Evolutionary conservation across 2,888 invertebrate genomes (phyloP).

Genomic region (Metacarcinus magister): DNA sequence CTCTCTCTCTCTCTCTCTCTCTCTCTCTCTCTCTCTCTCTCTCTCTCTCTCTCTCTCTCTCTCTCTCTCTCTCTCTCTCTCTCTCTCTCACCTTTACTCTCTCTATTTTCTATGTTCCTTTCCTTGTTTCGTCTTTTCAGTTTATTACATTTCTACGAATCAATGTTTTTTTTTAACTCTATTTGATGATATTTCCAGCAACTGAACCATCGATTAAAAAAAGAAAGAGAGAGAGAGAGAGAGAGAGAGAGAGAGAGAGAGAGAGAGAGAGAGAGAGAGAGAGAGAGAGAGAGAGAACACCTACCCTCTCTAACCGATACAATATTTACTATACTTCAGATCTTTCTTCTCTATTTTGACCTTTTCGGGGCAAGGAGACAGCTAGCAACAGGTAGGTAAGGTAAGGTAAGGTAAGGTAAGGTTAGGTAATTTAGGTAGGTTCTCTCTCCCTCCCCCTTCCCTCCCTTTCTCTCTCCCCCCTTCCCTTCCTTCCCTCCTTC

Average conservation of each 20-base stretch:
- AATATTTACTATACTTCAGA: too few species aligned
- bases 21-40: background rate
- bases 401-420: too few species aligned
- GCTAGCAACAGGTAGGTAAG: too few species aligned
- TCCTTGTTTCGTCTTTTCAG: too few species aligned
- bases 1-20: slow-evolving; percentile 48
- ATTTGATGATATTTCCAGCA: background rate
- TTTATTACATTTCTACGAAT: too few species aligned
- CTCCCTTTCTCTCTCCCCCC: background rate
- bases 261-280: slow-evolving; percentile 48
- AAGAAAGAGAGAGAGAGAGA: slow-evolving; percentile 51
- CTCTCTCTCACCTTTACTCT: background rate
- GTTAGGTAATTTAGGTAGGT: too few species aligned
- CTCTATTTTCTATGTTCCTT: too few species aligned
- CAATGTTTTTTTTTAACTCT: too few species aligned
- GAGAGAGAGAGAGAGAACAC: background rate
- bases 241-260: slow-evolving; percentile 53
- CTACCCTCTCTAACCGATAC: too few species aligned
- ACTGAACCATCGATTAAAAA: background rate
- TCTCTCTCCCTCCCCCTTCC: background rate
- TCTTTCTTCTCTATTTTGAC: too few species aligned
- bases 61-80: slow-evolving; percentile 48
- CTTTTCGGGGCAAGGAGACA: too few species aligned
- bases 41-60: slow-evolving; percentile 50
- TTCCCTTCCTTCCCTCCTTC: background rate